phyloP scores from a whole-genome alignment of 2,797 vertebrate species.

The Peromyscus attwateri region DNA sequence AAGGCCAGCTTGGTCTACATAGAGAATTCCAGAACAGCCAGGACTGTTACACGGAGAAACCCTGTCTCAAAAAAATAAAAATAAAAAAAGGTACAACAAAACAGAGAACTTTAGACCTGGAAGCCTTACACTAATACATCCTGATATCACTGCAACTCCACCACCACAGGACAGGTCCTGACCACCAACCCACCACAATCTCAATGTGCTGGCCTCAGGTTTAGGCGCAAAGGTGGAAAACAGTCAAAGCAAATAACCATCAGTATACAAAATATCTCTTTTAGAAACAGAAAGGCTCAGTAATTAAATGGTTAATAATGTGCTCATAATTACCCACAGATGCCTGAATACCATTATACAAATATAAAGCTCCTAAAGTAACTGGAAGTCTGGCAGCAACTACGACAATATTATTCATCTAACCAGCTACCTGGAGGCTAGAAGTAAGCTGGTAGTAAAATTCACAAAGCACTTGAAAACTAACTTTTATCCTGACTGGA shows the following conservation, averaged over 20 bases:
- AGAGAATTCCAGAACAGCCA: background rate
- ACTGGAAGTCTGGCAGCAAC: background rate
- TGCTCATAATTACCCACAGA: background rate
- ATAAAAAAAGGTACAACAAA: background rate
- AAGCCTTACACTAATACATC: background rate
- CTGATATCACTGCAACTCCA: background rate
- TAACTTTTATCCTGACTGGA: background rate
- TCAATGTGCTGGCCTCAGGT: background rate
- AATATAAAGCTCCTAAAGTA: background rate
- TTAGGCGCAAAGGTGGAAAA: background rate
- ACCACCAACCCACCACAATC: background rate
- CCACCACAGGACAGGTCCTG: background rate
- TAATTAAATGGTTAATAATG: constrained; percentile 18
- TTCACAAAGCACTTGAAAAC: background rate
- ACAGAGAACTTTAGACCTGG: background rate
- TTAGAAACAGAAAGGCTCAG: constrained; percentile 1
- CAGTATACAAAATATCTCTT: background rate
- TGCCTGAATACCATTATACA: background rate
- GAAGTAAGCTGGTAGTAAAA: background rate
- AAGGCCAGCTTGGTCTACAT: background rate
- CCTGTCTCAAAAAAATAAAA: too few species aligned
- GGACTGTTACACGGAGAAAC: background rate
- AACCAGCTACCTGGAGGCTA: background rate
- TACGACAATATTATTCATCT: background rate
- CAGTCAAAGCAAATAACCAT: background rate